A percentile compares a stretch with the other conserved stretches of the same genome.
phyloP scores from a whole-genome alignment of 2,888 invertebrate species.

The Acanthosepion esculentum region DNA sequence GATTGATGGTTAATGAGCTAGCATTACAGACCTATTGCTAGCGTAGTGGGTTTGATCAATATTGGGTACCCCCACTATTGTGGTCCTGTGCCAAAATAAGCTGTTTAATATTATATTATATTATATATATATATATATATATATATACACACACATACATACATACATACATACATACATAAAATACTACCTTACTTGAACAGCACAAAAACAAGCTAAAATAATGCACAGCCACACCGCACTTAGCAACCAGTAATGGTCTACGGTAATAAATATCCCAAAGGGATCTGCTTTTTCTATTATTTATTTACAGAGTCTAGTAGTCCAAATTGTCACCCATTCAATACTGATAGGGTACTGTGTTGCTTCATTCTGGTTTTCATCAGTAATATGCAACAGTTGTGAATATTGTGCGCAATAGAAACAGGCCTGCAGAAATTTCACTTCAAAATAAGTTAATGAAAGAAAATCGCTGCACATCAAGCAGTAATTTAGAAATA shows the following conservation, averaged over 20 bases:
- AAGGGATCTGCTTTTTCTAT: not conserved
- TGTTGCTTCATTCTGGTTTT: not conserved
- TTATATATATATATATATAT: too few species aligned
- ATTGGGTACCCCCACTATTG: not conserved
- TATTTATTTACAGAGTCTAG: not conserved
- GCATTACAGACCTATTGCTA: not conserved
- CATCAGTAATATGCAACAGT: not conserved
- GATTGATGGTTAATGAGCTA: not conserved
- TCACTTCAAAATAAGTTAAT: not conserved
- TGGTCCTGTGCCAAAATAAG: not conserved
- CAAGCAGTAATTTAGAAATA: not conserved
- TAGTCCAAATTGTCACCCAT: not conserved
- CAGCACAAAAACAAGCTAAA: not conserved
- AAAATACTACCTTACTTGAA: not conserved
- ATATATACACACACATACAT: too few species aligned
- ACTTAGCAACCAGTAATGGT: not conserved
- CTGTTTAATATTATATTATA: not conserved
- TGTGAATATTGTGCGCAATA: not conserved
- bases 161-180: not conserved
- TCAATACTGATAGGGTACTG: not conserved
- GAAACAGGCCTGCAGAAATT: not conserved
- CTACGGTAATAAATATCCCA: not conserved
- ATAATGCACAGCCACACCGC: not conserved
- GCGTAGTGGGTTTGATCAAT: not conserved
- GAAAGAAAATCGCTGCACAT: not conserved